Evolutionary conservation across 2,888 invertebrate species (phyloP), one percentile per base, ranked within the genome.

Genomic region (Gortyna flavago): DNA sequence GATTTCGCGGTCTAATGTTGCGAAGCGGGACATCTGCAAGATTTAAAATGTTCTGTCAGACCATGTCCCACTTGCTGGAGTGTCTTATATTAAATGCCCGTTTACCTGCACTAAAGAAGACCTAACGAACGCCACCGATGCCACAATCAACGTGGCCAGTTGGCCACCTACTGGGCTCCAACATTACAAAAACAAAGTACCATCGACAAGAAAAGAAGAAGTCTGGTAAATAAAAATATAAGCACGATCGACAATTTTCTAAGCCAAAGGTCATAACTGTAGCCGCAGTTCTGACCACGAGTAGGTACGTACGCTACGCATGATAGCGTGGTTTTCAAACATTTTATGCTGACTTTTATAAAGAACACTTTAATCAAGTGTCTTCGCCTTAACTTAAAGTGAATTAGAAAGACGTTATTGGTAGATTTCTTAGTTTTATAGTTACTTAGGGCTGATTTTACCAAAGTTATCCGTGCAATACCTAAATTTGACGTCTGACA

Each of bases 1-100:
- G 77, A 97, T 95, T 88, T 97, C 96, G 0, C 96, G 93, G 57
- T 94, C 93, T 18, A 97, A 84, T 0, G 93, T 92, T 13, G 93
- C 91, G 57, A 91, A 90, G 38, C 89, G 90, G 0, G 96, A 94
- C 87, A 91, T 91, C 96, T 74, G 35, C 21, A 75, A 35, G 7
- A 25, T 7, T 9, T 57, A 4, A 25, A 54, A 72, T 32, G 5
- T 54, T 51, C n/a, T 51, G 11, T 38, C 11, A n/a, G n/a, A 11
- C 54, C 25, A 54, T n/a, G 54, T 57, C n/a, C 16, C 25, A 32
- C 16, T 48, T 32, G 25, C 16, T 68, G 32, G 8, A 48, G 29
- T 48, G 29, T 32, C 25, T 54, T 48, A 32, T 32, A 8, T 54
- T 48, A 32, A 25, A 8, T 32, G 48, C 21, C 13, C 13, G 8